Conservation (phyloP, 2,797 vertebrate species). For the Aeoliscus strigatus region DNA sequence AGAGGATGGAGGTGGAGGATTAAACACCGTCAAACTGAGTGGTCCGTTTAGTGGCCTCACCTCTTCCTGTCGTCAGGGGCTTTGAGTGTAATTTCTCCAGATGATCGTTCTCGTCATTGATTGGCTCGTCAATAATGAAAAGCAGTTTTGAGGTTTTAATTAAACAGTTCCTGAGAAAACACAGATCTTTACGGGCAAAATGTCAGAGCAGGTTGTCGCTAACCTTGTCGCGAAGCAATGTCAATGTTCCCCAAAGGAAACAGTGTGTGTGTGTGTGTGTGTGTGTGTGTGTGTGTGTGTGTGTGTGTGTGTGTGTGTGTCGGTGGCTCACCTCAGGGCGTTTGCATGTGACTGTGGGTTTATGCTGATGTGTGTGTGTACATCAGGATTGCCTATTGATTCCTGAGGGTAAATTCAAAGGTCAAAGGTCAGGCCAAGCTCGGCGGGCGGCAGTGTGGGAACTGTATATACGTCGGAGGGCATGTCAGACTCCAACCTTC, state of each 20-base stretch:
- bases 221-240: slow-evolving; percentile 48
- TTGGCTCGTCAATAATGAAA: slow-evolving; percentile 15
- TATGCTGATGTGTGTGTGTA: slow-evolving; percentile 5
- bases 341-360: not conserved
- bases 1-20: slow-evolving; percentile 51
- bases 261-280: not conserved
- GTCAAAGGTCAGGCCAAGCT: slow-evolving; percentile 26
- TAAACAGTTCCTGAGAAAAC: slow-evolving; percentile 22
- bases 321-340: not conserved
- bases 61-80: too few species aligned
- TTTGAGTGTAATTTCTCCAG: too few species aligned
- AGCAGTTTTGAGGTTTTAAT: slow-evolving; percentile 25
- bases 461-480: slow-evolving; percentile 1
- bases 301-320: not conserved
- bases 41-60: too few species aligned
- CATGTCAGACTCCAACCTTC: slow-evolving; percentile 9
- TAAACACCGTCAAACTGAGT: too few species aligned
- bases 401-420: slow-evolving; percentile 3
- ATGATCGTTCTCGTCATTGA: too few species aligned
- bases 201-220: slow-evolving; percentile 46
- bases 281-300: not conserved
- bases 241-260: slow-evolving; percentile 27
- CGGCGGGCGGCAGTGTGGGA: not conserved
- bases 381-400: slow-evolving; percentile 17
- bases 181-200: slow-evolving; percentile 35